These are phyloP conservation scores for Embiotoca jacksoni DNA, from an alignment of 2,113 vertebrate genomes.

Conservation along the genomic window DNA sequence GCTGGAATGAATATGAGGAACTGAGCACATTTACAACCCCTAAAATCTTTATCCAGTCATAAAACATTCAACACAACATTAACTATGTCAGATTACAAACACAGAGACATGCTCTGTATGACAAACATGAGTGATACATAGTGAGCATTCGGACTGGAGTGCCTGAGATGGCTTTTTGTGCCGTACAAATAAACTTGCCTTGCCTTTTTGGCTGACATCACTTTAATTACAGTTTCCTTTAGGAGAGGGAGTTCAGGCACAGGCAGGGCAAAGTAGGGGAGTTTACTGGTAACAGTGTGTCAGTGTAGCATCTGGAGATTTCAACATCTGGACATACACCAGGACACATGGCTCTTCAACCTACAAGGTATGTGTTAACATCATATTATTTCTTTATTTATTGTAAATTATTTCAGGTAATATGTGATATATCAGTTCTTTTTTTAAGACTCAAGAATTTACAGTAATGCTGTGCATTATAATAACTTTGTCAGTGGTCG, in stretches of 20 bases:
- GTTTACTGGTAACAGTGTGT: slow-evolving; percentile 8
- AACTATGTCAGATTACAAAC: background rate
- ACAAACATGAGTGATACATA: background rate
- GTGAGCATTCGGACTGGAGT: slow-evolving; percentile 6
- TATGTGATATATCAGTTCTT: background rate
- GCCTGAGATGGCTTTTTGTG: background rate
- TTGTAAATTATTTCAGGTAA: background rate
- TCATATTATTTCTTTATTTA: slow-evolving; percentile 2
- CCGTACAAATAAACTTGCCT: background rate
- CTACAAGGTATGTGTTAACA: slow-evolving; percentile 63
- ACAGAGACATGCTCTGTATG: background rate
- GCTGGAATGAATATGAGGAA: background rate
- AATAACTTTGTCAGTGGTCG: background rate
- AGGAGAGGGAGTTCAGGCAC: slow-evolving; percentile 50
- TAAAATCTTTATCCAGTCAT: background rate
- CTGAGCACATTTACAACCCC: background rate
- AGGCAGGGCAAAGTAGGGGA: slow-evolving; percentile 34
- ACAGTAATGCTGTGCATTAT: background rate
- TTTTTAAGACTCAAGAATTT: background rate
- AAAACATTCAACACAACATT: background rate
- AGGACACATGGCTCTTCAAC: slow-evolving; percentile 61
- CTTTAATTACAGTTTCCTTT: slow-evolving; percentile 62
- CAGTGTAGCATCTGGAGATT: slow-evolving; percentile 29
- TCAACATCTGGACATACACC: slow-evolving; percentile 56
- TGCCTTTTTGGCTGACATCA: slow-evolving; percentile 54